phyloP scores from a whole-genome alignment of 2,797 vertebrate species.

The Hemitrygon akajei region DNA sequence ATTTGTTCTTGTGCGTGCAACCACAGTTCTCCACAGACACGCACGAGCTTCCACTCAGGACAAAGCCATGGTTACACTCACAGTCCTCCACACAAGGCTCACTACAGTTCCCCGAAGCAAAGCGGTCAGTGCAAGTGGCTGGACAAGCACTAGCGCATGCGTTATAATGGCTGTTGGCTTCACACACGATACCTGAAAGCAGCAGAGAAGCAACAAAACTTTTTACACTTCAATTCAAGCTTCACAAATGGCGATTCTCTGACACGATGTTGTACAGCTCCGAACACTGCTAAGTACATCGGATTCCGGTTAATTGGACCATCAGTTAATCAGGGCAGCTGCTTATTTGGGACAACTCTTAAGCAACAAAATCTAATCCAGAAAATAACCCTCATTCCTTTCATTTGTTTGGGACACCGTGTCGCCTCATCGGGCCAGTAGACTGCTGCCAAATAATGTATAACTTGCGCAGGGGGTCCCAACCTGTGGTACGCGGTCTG shows the following conservation, averaged over 20 bases:
- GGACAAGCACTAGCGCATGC: slow-evolving; percentile 1
- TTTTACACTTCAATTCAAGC: background rate
- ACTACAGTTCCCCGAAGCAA: background rate
- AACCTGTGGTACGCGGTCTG: too few relatives aligned
- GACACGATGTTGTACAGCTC: background rate
- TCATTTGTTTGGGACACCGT: too few relatives aligned
- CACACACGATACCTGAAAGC: background rate
- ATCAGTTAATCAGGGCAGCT: too few relatives aligned
- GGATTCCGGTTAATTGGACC: too few relatives aligned
- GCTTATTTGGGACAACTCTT: too few relatives aligned
- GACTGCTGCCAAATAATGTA: too few relatives aligned
- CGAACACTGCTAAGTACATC: background rate
- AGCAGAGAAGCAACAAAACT: background rate
- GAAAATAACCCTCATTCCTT: too few relatives aligned
- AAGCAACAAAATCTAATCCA: too few relatives aligned
- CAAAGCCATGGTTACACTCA: background rate
- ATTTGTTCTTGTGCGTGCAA: background rate
- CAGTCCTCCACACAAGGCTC: slow-evolving; percentile 21
- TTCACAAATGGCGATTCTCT: background rate
- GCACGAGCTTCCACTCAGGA: slow-evolving; percentile 10
- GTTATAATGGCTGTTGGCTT: slow-evolving; percentile 11
- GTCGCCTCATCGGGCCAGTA: too few relatives aligned
- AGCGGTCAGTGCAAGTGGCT: background rate
- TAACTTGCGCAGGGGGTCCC: too few relatives aligned
- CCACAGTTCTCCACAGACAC: background rate